These are phyloP conservation scores for Chalcosyrphus nemorum DNA, from an alignment of 2,888 invertebrate genomes.

Conservation along the genomic window DNA sequence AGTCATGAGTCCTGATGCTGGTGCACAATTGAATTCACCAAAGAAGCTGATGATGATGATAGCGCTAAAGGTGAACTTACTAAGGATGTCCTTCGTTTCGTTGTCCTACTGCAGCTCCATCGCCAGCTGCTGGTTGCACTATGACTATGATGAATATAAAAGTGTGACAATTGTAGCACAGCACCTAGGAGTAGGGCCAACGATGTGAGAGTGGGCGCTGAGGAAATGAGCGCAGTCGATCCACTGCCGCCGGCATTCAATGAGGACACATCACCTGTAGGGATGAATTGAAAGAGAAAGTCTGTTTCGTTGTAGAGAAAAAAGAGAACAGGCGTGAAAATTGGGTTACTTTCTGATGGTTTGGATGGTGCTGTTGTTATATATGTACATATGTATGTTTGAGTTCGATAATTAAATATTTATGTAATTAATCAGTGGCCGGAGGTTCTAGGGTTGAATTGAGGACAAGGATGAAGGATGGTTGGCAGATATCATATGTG, in stretches of 20 bases:
- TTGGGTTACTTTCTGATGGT: slow-evolving; percentile 64
- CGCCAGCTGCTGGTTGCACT: slow-evolving; percentile 23
- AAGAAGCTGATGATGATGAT: slow-evolving; percentile 33
- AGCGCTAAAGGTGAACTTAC: slow-evolving; percentile 39
- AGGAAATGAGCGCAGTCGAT: slow-evolving; percentile 69
- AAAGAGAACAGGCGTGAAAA: slow-evolving; percentile 66
- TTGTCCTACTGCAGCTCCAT: slow-evolving; percentile 42
- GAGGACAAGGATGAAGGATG: slow-evolving; percentile 10
- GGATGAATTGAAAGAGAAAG: slow-evolving; percentile 79
- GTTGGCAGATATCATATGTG: not conserved
- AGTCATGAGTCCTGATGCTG: slow-evolving; percentile 62
- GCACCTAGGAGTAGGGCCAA: slow-evolving; percentile 48
- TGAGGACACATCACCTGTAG: slow-evolving; percentile 78
- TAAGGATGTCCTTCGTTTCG: slow-evolving; percentile 55
- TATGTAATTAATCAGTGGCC: slow-evolving; percentile 69
- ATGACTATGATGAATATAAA: slow-evolving; percentile 60
- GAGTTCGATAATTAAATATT: slow-evolving; percentile 64
- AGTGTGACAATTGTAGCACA: slow-evolving; percentile 66
- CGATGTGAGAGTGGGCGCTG: slow-evolving; percentile 61
- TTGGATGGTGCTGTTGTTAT: not conserved
- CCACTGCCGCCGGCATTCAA: slow-evolving; percentile 74
- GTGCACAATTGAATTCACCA: slow-evolving; percentile 41
- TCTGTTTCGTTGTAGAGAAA: slow-evolving; percentile 76
- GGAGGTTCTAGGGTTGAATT: slow-evolving; percentile 19
- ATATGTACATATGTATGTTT: slow-evolving; percentile 8